A percentile compares a stretch with the other conserved stretches of the same genome.
phyloP scores from a whole-genome alignment of 2,113 vertebrate species.

The Aspiorhynchus laticeps region DNA sequence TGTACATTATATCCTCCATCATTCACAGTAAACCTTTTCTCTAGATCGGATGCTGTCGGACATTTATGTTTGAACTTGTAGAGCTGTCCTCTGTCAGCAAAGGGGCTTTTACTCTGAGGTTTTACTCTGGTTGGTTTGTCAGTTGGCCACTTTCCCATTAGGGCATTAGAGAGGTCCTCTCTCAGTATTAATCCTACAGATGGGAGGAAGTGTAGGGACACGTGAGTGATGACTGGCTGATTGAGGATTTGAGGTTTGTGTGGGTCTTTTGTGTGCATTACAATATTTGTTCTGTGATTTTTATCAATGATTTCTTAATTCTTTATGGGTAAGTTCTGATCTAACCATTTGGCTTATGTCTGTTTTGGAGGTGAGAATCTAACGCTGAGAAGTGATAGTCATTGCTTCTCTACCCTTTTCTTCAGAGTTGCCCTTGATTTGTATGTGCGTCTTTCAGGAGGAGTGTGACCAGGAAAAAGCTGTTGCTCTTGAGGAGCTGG shows the following conservation, averaged over 20 bases:
- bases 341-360: background rate
- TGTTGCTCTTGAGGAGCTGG: constrained; percentile 67
- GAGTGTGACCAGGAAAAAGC: constrained; percentile 69
- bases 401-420: background rate
- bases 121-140: constrained; percentile 36
- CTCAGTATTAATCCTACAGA: constrained; percentile 69
- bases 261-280: background rate
- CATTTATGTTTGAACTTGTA: constrained; percentile 43
- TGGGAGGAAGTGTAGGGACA: constrained; percentile 53
- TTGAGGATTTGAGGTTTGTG: constrained; percentile 63
- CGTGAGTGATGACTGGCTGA: constrained; percentile 63
- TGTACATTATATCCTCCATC: background rate
- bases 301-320: background rate
- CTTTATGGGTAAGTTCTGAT: background rate
- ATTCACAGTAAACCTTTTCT: constrained; percentile 13
- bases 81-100: constrained; percentile 57
- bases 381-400: background rate
- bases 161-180: constrained; percentile 57
- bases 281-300: background rate
- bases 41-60: background rate
- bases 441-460: constrained; percentile 58
- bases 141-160: constrained; percentile 65
- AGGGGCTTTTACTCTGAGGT: constrained; percentile 55
- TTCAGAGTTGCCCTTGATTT: background rate
- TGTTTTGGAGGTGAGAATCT: background rate